phyloP scores from a whole-genome alignment of 2,113 vertebrate genomes.

The Zosterops japonicus region DNA sequence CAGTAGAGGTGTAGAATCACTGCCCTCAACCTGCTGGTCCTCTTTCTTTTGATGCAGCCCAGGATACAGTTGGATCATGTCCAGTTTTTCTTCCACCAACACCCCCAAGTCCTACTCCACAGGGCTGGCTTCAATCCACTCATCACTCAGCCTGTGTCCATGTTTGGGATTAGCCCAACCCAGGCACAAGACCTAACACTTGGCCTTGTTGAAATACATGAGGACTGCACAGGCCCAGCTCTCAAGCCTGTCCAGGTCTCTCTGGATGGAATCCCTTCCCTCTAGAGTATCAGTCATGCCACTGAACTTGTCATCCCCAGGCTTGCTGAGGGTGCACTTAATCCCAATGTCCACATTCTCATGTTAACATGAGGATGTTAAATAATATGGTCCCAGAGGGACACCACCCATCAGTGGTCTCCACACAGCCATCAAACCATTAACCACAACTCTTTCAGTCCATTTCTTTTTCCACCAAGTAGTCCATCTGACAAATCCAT shows the following conservation, averaged over 20 bases:
- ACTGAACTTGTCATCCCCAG: neutral
- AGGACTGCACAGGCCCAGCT: neutral
- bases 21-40: neutral
- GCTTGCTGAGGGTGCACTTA: neutral
- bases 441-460: neutral
- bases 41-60: neutral
- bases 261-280: neutral
- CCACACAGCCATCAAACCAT: neutral
- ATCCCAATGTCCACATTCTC: neutral
- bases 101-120: neutral
- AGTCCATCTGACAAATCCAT: accelerated
- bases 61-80: neutral
- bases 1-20: neutral
- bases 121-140: neutral
- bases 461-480: neutral
- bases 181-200: neutral
- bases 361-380: neutral
- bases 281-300: neutral
- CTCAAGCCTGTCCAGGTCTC: neutral
- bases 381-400: neutral
- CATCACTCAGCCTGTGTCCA: neutral
- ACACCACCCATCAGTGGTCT: neutral
- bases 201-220: neutral
- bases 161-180: neutral
- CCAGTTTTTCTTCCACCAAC: neutral